phyloP scores from a whole-genome alignment of 2,113 vertebrate species.

The Apaloderma vittatum region DNA sequence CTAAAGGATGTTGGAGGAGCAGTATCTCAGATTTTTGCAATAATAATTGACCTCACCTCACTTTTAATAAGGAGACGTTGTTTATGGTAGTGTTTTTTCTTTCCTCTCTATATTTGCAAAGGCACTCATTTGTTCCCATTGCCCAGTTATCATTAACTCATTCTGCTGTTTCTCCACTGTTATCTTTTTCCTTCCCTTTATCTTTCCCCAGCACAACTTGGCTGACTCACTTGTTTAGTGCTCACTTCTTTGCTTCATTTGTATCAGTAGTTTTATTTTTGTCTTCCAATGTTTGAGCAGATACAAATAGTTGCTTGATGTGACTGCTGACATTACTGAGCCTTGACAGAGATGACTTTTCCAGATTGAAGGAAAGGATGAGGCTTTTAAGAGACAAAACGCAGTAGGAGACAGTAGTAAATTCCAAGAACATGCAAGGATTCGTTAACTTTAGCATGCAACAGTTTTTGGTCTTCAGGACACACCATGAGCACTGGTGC shows the following conservation, averaged over 20 bases:
- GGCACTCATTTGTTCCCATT: neutral
- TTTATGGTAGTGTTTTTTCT: neutral
- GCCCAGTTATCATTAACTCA: neutral
- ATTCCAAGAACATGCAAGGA: neutral
- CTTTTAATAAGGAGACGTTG: conserved; percentile 13
- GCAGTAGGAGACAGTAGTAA: neutral
- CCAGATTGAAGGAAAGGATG: neutral
- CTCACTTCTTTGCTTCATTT: neutral
- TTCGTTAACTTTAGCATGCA: fast-evolving
- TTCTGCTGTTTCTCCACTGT: neutral
- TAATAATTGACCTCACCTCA: neutral
- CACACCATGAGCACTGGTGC: neutral
- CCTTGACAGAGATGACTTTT: neutral
- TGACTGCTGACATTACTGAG: neutral
- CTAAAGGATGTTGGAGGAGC: neutral
- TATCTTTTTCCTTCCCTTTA: conserved; percentile 10
- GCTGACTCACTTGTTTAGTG: neutral
- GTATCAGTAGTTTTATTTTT: conserved; percentile 2
- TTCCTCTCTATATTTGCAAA: neutral
- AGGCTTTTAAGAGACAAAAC: neutral
- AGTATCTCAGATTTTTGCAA: neutral
- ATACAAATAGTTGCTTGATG: neutral
- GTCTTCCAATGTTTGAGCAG: neutral
- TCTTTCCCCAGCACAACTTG: conserved; percentile 19
- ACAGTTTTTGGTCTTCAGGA: neutral